Conservation (phyloP, 2,888 invertebrate genomes). For the Ditylenchus weischeri region DNA sequence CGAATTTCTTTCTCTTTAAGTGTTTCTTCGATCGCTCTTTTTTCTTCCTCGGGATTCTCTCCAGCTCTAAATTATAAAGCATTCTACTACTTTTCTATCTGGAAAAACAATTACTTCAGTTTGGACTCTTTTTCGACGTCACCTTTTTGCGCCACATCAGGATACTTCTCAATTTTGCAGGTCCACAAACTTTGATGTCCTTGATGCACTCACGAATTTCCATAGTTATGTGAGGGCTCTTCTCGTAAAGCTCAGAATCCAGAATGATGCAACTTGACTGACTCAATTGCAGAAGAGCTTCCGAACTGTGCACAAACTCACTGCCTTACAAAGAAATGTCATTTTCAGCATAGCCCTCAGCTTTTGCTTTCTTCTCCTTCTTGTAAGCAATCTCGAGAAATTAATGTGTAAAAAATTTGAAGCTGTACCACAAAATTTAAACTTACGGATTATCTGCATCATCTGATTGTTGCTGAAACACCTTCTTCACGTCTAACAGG, state of each 20-base stretch:
- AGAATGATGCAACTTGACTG: slow-evolving; percentile 59
- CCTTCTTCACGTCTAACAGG: slow-evolving; percentile 85
- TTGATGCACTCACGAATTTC: slow-evolving; percentile 81
- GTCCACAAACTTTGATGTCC: slow-evolving; percentile 92
- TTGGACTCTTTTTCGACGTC: too few relatives aligned
- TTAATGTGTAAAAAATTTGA: background rate
- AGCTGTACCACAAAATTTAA: background rate
- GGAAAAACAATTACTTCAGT: too few relatives aligned
- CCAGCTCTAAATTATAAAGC: background rate
- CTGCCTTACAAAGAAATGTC: slow-evolving; percentile 45
- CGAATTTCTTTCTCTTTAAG: slow-evolving; percentile 61
- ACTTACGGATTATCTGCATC: slow-evolving; percentile 45
- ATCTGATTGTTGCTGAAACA: slow-evolving; percentile 68
- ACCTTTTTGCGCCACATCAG: slow-evolving; percentile 80
- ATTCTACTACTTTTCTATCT: too few relatives aligned
- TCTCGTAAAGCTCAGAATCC: slow-evolving; percentile 47
- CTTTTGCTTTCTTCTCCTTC: slow-evolving; percentile 73
- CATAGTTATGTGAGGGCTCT: slow-evolving; percentile 46
- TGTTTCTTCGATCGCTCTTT: slow-evolving; percentile 34
- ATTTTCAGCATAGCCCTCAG: slow-evolving; percentile 86
- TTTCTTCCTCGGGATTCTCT: slow-evolving; percentile 10
- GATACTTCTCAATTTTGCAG: slow-evolving; percentile 78
- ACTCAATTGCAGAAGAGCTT: slow-evolving; percentile 77
- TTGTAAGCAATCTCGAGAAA: slow-evolving; percentile 12
- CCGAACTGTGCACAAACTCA: slow-evolving; percentile 72